Conservation (phyloP, 1,140 invertebrate species). For the Aphelinus atriplicis region DNA sequence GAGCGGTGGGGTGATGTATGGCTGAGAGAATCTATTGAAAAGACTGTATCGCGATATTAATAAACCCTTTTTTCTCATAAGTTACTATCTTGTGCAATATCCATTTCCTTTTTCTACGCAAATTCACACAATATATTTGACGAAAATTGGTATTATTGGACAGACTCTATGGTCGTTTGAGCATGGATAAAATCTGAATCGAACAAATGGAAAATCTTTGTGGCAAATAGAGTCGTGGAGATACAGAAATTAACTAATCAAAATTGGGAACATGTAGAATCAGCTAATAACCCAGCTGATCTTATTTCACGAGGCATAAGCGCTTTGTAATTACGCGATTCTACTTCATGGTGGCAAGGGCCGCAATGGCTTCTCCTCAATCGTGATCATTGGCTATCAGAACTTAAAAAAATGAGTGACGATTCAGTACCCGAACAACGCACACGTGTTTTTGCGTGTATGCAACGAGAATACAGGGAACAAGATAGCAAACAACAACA, state of each 20-base stretch:
- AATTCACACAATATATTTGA: slow-evolving; percentile 38
- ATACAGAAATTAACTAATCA: slow-evolving; percentile 13
- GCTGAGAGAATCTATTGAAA: no score
- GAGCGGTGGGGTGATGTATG: no score
- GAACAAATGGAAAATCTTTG: slow-evolving; percentile 54
- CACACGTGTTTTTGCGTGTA: slow-evolving; percentile 35
- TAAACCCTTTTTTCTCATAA: no score
- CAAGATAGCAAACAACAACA: slow-evolving; percentile 39
- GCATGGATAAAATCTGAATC: slow-evolving; percentile 53
- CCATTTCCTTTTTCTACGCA: background rate
- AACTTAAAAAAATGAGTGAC: background rate
- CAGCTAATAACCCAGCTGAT: slow-evolving; percentile 45
- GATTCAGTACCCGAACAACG: background rate
- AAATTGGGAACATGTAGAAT: slow-evolving; percentile 41
- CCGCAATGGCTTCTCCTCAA: slow-evolving; percentile 33
- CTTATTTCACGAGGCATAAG: slow-evolving; percentile 37
- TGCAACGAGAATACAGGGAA: slow-evolving; percentile 29
- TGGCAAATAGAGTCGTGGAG: slow-evolving; percentile 41
- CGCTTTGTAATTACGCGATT: slow-evolving; percentile 11
- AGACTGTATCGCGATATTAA: no score
- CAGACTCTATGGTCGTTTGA: slow-evolving; percentile 58
- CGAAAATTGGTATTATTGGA: slow-evolving; percentile 48
- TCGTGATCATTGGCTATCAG: slow-evolving; percentile 5
- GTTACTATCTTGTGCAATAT: no score
- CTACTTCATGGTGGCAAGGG: slow-evolving; percentile 42